Base-by-base conservation (phyloP, 2,888 invertebrate genomes). In the Oscheius myriophilus region DNA sequence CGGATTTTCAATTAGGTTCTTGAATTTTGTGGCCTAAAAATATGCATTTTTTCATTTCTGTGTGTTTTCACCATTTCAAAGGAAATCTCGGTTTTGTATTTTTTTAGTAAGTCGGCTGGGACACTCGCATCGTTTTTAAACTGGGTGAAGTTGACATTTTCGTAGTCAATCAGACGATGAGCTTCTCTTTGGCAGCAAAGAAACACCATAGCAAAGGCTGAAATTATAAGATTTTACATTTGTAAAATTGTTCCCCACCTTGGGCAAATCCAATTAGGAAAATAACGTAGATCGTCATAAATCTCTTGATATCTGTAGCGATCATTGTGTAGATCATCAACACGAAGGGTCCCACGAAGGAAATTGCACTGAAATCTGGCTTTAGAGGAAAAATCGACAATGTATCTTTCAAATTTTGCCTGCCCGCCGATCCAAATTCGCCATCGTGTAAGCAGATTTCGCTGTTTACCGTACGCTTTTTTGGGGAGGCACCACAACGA, bases 301-400 rank as follows among this genome's bases (percentile, higher is more conserved):
- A 98, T 76, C 97, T 91, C 33, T 67, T 64, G 11, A 80, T 68
- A 72, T 80, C 80, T 0, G 80, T 76, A 1, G 80, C 75, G 58
- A 97, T 93, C 95, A 97, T 97, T 75, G 95, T 91, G 89, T 97
- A 97, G 82, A 97, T 95, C 96, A 97, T 97, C 82, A 96, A 95
- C 23, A 97, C 96, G 91, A 97, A 97, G 0, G 97, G 96, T 9
- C 97, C 97, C 2, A 97, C 95, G 0, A 96, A 81, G 41, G 72
- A 73, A 21, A 80, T 73, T 0, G 78, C 80, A 67, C 76, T 79
- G 71, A 63, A 75, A 41, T 33, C 2, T 11, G n/a, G 12, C 4
- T 33, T 33, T 6, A 33, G 33, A 9, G 9, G 3, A 33, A 33
- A 33, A 33, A n/a, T n/a, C n/a, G n/a, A n/a, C n/a, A n/a, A n/a